Evolutionary conservation across 1,140 invertebrate species (phyloP).

Genomic region (Drosophila parvula): DNA sequence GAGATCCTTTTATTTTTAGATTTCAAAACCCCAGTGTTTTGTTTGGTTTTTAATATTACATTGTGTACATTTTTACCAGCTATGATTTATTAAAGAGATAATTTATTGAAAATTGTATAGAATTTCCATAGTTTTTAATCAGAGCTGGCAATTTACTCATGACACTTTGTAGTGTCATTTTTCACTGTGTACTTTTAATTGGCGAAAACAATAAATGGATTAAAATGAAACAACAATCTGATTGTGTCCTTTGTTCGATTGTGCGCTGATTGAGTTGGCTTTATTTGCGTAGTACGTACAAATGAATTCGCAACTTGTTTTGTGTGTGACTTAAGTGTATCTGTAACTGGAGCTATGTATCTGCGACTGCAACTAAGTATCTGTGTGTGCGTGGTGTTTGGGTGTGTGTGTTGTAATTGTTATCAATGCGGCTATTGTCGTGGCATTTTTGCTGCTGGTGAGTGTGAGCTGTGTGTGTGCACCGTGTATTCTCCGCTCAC

Average conservation of each 20-base stretch:
- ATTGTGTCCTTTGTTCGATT: constrained; percentile 40
- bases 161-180: not conserved
- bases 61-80: not conserved
- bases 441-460: constrained; percentile 9
- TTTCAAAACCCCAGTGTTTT: not conserved
- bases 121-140: not conserved
- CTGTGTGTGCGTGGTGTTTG: constrained; percentile 17
- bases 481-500: constrained; percentile 47
- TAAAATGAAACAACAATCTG: constrained; percentile 58
- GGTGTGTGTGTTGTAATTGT: constrained; percentile 9
- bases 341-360: constrained; percentile 33
- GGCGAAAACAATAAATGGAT: constrained; percentile 21
- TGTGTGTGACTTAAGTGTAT: constrained; percentile 49
- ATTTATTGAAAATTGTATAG: not conserved
- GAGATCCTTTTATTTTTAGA: too few relatives aligned
- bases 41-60: not conserved
- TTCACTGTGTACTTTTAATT: constrained; percentile 19
- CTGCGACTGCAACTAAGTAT: constrained; percentile 38
- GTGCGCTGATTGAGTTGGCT: constrained; percentile 66
- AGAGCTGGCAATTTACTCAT: not conserved
- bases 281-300: constrained; percentile 60
- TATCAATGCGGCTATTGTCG: constrained; percentile 31
- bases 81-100: not conserved
- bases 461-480: constrained; percentile 22
- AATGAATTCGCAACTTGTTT: constrained; percentile 51